Percentiles rank a stretch among this genome's conserved stretches.
These are phyloP conservation scores for Aphidius ervi DNA, from an alignment of 1,140 invertebrate species.

Conservation along the genomic window DNA sequence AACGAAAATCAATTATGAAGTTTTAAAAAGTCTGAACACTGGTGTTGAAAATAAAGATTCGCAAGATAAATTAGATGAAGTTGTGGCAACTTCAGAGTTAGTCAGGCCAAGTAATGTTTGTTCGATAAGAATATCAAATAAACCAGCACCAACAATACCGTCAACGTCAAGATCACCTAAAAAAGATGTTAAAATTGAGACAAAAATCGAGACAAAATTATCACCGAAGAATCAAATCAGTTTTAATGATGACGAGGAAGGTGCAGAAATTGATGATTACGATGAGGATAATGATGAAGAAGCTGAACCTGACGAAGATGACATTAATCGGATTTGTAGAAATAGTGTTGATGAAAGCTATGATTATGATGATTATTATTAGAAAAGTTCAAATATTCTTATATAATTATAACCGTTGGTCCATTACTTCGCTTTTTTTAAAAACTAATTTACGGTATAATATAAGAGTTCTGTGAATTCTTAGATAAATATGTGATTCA, in stretches of 20 bases:
- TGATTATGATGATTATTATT: constrained; percentile 1
- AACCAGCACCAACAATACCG: too few species aligned
- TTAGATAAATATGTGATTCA: too few species aligned
- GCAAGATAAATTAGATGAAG: not conserved
- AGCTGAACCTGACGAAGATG: constrained; percentile 3
- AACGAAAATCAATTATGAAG: constrained; percentile 96
- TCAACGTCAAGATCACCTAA: too few species aligned
- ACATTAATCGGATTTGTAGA: not conserved
- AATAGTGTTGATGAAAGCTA: not conserved
- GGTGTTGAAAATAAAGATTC: constrained; percentile 34
- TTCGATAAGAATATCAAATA: not conserved
- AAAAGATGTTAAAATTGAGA: too few species aligned
- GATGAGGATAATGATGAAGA: constrained; percentile 6
- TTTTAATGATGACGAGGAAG: not conserved
- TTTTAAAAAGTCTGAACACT: constrained; percentile 75
- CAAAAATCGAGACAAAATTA: not conserved
- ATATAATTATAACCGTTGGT: too few species aligned
- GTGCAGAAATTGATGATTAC: constrained; percentile 1
- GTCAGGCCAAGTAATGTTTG: not conserved
- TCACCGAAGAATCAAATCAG: not conserved
- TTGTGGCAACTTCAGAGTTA: not conserved
- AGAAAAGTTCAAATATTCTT: too few species aligned
- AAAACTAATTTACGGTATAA: too few species aligned
- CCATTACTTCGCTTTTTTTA: too few species aligned
- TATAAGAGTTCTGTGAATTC: too few species aligned